These are phyloP conservation scores for Lasioglossum pauxillum DNA, from an alignment of 2,888 invertebrate genomes.

Conservation along the genomic window DNA sequence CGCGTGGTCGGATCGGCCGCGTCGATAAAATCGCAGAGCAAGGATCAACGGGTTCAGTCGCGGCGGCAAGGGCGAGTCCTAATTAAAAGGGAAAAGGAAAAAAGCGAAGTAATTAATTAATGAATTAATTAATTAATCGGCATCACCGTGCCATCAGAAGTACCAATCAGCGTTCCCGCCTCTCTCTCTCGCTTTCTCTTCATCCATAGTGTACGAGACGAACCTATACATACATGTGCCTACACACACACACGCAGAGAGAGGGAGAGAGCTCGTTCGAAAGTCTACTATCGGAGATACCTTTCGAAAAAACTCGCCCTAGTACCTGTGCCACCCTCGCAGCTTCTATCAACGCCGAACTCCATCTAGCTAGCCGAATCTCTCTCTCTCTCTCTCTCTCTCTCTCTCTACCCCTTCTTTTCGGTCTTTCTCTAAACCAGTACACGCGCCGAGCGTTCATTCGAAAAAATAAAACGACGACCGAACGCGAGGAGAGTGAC, in stretches of 20 bases:
- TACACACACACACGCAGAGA: neutral
- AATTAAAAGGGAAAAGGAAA: slow-evolving; percentile 55
- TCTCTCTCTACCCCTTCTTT: neutral
- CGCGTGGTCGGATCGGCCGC: neutral
- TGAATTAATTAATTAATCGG: slow-evolving; percentile 69
- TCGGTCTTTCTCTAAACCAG: slow-evolving; percentile 40
- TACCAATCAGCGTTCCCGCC: slow-evolving; percentile 49
- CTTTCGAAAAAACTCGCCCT: slow-evolving; percentile 59
- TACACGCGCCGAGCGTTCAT: slow-evolving; percentile 57
- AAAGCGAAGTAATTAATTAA: slow-evolving; percentile 67
- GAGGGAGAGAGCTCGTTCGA: slow-evolving; percentile 33
- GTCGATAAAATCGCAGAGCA: slow-evolving; percentile 16
- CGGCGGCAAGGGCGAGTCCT: slow-evolving; percentile 46
- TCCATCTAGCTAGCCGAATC: slow-evolving; percentile 46
- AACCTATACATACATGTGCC: neutral
- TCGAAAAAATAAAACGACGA: slow-evolving; percentile 52
- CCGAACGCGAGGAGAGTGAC: slow-evolving; percentile 8
- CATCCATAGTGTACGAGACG: neutral
- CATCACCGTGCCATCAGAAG: slow-evolving; percentile 61
- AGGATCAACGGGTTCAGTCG: slow-evolving; percentile 23
- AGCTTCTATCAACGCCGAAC: slow-evolving; percentile 55
- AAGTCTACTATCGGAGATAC: slow-evolving; percentile 62
- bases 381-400: slow-evolving; percentile 24
- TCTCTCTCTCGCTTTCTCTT: slow-evolving; percentile 1
- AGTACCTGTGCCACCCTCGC: slow-evolving; percentile 20